A percentile compares a stretch with the other conserved stretches of the same genome.
These are phyloP conservation scores for Pemphigus obesinymphae DNA, from an alignment of 1,140 invertebrate species.

Conservation along the genomic window DNA sequence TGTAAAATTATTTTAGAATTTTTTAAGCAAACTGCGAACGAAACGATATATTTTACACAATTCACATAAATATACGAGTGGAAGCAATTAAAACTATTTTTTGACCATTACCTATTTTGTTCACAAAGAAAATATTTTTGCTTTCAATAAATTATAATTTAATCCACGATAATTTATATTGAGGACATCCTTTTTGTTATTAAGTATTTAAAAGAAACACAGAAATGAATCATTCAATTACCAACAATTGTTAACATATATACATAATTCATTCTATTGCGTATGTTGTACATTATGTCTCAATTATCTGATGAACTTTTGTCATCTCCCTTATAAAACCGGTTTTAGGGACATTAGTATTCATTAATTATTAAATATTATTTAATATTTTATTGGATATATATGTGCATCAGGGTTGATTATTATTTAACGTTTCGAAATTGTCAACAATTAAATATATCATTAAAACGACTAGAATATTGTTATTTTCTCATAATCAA, in stretches of 20 bases:
- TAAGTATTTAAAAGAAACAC: conserved; percentile 14
- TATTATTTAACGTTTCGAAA: too few species aligned
- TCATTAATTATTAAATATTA: not conserved
- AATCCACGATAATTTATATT: conserved; percentile 8
- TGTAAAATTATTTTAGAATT: not conserved
- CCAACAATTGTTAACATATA: not conserved
- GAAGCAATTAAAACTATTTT: not conserved
- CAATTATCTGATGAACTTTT: not conserved
- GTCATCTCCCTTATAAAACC: not conserved
- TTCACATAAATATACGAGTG: not conserved
- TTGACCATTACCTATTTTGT: not conserved
- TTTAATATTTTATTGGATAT: not conserved
- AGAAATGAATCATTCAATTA: conserved; percentile 2
- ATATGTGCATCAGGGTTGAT: too few species aligned
- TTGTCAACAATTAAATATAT: too few species aligned
- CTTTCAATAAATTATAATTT: not conserved
- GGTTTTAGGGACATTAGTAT: not conserved
- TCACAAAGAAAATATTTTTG: not conserved
- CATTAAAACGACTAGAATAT: too few species aligned
- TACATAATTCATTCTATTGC: not conserved
- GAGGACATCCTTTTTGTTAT: conserved; percentile 17
- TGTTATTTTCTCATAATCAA: too few species aligned
- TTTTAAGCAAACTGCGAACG: too few species aligned
- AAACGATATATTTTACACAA: not conserved
- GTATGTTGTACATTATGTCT: not conserved